Evolutionary conservation across 1,140 invertebrate genomes (phyloP).

Genomic region (Gryon sp.): DNA sequence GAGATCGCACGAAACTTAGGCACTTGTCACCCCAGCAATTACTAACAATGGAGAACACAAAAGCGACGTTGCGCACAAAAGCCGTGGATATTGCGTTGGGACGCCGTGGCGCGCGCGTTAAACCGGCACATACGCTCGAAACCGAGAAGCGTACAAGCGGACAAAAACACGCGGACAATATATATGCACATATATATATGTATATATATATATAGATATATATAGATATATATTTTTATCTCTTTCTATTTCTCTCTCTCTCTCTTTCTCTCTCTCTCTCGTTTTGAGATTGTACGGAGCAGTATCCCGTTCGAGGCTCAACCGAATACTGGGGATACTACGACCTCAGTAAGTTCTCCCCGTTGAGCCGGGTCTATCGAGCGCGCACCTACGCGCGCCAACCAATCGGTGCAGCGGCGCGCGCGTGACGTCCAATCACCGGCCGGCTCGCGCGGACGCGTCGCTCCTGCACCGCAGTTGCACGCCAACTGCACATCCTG

Average conservation of each 20-base stretch:
- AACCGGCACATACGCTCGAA: slow-evolving; percentile 24
- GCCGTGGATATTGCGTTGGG: background rate
- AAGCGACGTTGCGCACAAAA: slow-evolving; percentile 34
- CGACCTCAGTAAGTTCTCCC: slow-evolving; percentile 54
- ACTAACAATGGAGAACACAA: slow-evolving; percentile 46
- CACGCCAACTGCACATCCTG: slow-evolving; percentile 45
- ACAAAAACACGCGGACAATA: slow-evolving; percentile 21
- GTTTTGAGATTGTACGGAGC: too few relatives aligned
- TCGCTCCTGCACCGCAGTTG: slow-evolving; percentile 37
- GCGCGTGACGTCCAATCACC: slow-evolving; percentile 68
- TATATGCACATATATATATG: too few relatives aligned
- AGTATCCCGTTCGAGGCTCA: slow-evolving; percentile 73
- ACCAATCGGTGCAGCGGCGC: slow-evolving; percentile 69
- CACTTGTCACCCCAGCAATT: slow-evolving; percentile 48
- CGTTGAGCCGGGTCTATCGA: slow-evolving; percentile 75
- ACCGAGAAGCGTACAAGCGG: slow-evolving; percentile 19
- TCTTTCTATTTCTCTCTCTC: too few relatives aligned
- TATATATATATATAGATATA: too few relatives aligned
- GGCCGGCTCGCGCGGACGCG: slow-evolving; percentile 9
- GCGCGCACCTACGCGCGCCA: slow-evolving; percentile 72
- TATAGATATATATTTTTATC: too few relatives aligned
- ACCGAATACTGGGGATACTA: slow-evolving; percentile 74
- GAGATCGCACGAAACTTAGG: slow-evolving; percentile 42
- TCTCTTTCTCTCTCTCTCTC: too few relatives aligned
- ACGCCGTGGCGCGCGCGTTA: slow-evolving; percentile 6